These are phyloP conservation scores for Hydroisotoma schaefferi DNA, from an alignment of 2,888 invertebrate species.

Conservation along the genomic window DNA sequence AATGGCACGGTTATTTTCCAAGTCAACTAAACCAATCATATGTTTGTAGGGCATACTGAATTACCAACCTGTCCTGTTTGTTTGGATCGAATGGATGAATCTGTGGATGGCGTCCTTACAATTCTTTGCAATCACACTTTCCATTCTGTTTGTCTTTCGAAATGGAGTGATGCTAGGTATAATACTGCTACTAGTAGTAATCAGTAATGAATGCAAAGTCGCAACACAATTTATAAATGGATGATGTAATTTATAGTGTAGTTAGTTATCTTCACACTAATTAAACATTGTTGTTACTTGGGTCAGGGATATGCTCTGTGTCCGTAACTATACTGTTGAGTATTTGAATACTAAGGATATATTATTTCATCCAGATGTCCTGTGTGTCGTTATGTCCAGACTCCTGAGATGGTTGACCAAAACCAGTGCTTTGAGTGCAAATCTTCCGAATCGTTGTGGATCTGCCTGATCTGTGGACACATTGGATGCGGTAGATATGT, in stretches of 20 bases:
- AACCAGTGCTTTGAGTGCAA: constrained; percentile 69
- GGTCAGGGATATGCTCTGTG: no score
- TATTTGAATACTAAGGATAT: no score
- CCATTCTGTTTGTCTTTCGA: constrained; percentile 88
- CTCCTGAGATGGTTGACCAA: constrained; percentile 70
- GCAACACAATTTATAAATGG: neutral
- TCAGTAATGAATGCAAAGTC: neutral
- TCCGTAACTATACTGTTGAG: no score
- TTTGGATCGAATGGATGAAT: constrained; percentile 96
- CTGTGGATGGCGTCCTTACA: constrained; percentile 93
- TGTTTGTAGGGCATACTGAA: constrained; percentile 88
- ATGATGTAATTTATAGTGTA: neutral
- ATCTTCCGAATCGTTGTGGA: constrained; percentile 82
- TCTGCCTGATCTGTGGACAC: constrained; percentile 97
- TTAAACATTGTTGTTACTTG: neutral
- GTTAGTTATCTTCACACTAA: neutral
- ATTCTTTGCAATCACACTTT: constrained; percentile 98
- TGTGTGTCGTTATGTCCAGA: constrained; percentile 87
- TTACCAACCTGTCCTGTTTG: constrained; percentile 96
- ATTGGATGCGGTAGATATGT: constrained; percentile 94
- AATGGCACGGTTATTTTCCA: no score
- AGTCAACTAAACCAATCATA: no score
- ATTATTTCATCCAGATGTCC: constrained; percentile 76
- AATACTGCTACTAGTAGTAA: no score
- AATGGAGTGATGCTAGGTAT: constrained; percentile 87